Base-by-base conservation (phyloP, 1,140 invertebrate genomes). In the Scylla paramamosain region DNA sequence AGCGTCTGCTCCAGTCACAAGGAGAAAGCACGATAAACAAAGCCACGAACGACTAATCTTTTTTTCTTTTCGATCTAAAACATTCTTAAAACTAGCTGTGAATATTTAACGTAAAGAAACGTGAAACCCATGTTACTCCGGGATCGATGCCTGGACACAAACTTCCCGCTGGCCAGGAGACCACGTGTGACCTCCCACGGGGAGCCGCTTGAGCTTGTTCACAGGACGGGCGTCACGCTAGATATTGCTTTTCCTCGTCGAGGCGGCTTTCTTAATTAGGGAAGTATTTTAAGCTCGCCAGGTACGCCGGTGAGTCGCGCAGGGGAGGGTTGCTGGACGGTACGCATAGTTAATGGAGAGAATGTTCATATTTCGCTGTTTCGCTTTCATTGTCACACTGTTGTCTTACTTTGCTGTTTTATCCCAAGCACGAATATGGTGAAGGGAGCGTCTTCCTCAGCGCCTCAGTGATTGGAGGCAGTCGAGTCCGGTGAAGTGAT, bases 251-350 rank as follows among this genome's bases (percentile, higher is more conserved):
- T 77, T n/a, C 67, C 67, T 77, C 0, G 67, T 77, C 67, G 67
- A 77, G 67, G 67, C 67, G 12, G 67, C 67, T 77, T 77, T 77
- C 67, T 77, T 77, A 77, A 77, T 77, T 77, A 77, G 67, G 67
- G 67, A 77, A 77, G 67, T 77, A 77, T 77, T 77, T 77, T 77
- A 77, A 77, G 67, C 67, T 12, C 67, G 67, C 67, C 67, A 77
- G 67, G 67, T 77, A 77, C 67, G 67, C 67, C n/a, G 20, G 67
- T 77, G 67, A 20, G n/a, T 77, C 67, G 67, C 67, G n/a, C 67
- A 59, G 67, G 67, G 67, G n/a, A 77, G 67, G 67, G 67, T 7
- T n/a, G 67, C 25, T 77, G 67, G 67, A 77, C 67, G 67, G 20
- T 2, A 77, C 67, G 67, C 12, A 77, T 25, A 77, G 67, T n/a